These are phyloP conservation scores for Brachylomia viminalis DNA, from an alignment of 2,888 invertebrate species.

Conservation along the genomic window DNA sequence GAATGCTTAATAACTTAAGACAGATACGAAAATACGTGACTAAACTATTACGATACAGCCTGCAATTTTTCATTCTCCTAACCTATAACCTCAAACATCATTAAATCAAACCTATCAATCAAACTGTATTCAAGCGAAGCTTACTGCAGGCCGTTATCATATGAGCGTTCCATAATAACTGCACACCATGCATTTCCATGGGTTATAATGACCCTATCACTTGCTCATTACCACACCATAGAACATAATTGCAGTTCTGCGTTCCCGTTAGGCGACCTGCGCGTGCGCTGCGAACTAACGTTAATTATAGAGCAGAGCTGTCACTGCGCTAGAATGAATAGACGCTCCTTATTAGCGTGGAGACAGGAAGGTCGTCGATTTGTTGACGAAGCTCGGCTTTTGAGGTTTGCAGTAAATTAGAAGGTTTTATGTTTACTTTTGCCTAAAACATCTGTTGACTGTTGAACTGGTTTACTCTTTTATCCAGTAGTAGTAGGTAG, in stretches of 20 bases:
- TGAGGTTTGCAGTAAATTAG: conserved; percentile 33
- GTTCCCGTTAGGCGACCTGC: conserved; percentile 69
- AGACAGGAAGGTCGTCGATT: conserved; percentile 47
- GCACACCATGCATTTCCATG: conserved; percentile 52
- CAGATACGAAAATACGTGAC: neutral
- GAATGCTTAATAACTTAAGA: neutral
- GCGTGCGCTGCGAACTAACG: conserved; percentile 65
- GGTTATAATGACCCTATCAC: conserved; percentile 62
- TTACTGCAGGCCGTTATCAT: conserved; percentile 48
- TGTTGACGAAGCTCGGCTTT: conserved; percentile 26
- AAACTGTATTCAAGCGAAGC: conserved; percentile 48
- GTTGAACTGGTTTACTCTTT: no score
- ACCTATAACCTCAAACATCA: conserved; percentile 40
- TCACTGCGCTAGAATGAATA: conserved; percentile 58
- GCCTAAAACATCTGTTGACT: neutral
- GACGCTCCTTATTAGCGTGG: conserved; percentile 52
- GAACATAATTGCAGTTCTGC: conserved; percentile 66
- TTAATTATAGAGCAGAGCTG: conserved; percentile 67
- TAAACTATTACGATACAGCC: conserved; percentile 17
- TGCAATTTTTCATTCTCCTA: conserved; percentile 37
- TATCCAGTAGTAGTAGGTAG: no score
- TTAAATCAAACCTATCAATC: conserved; percentile 50
- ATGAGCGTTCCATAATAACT: conserved; percentile 43
- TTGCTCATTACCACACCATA: conserved; percentile 67
- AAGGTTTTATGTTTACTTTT: conserved; percentile 31